Percentiles rank a stretch among this genome's conserved stretches.
Conservation (phyloP, 2,797 vertebrate species). For the Bovichtus diacanthus region DNA sequence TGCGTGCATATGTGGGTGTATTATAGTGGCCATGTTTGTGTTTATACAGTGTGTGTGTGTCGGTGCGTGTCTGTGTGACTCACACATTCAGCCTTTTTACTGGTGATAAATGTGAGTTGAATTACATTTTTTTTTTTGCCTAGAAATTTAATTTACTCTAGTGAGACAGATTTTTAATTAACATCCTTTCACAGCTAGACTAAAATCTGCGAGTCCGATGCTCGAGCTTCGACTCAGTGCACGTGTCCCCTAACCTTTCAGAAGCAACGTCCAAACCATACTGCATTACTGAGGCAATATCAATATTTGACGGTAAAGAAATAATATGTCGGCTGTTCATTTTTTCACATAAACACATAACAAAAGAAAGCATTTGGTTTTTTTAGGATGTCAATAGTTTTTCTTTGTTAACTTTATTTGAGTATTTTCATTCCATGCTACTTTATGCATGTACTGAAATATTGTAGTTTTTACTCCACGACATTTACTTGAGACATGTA, state of each 20-base stretch:
- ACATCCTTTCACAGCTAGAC: slow-evolving; percentile 31
- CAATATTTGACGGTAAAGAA: not conserved
- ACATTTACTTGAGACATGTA: too few species aligned
- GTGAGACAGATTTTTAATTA: slow-evolving; percentile 59
- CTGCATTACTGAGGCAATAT: not conserved
- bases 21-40: slow-evolving; percentile 4
- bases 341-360: not conserved
- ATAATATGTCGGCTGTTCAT: not conserved
- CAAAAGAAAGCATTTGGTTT: not conserved
- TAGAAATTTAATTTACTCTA: slow-evolving; percentile 41
- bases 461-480: too few species aligned
- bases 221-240: slow-evolving; percentile 16
- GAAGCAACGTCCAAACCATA: not conserved
- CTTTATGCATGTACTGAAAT: too few species aligned
- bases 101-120: slow-evolving; percentile 40
- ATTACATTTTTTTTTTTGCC: slow-evolving; percentile 34
- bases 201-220: slow-evolving; percentile 8
- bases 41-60: not conserved
- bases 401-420: too few species aligned
- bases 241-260: not conserved
- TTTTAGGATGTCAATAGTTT: not conserved
- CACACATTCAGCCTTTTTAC: slow-evolving; percentile 45
- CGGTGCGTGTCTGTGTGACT: slow-evolving; percentile 19
- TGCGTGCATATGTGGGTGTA: slow-evolving; percentile 24
- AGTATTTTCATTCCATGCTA: too few species aligned